phyloP scores from a whole-genome alignment of 2,888 invertebrate genomes.

The Calliphora vomitoria region DNA sequence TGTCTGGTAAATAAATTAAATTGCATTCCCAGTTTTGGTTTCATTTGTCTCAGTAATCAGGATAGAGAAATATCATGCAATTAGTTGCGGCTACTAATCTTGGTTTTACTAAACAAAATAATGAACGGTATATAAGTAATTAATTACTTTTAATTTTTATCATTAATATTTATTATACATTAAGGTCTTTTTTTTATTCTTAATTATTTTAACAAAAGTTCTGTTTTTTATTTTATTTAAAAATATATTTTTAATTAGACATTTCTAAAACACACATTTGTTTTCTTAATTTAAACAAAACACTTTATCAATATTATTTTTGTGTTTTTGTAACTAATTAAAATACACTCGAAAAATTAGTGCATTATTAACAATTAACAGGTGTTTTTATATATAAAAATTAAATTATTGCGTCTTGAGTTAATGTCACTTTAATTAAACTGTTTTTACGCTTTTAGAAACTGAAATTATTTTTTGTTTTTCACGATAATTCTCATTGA shows the following conservation, averaged over 20 bases:
- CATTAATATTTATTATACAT: no score
- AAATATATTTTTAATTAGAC: constrained; percentile 18
- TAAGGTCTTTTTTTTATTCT: not conserved
- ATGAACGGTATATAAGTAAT: no score
- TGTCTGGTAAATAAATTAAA: no score
- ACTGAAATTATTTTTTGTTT: not conserved
- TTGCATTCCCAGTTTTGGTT: no score
- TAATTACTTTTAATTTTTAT: no score
- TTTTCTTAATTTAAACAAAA: not conserved
- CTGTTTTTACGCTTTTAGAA: not conserved
- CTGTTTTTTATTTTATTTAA: constrained; percentile 15
- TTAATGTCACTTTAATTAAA: not conserved
- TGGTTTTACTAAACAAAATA: no score
- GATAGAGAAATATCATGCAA: no score
- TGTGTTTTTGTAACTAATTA: constrained; percentile 13
- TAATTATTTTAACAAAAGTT: not conserved
- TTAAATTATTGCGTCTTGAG: not conserved
- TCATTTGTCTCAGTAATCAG: no score
- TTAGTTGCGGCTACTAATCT: no score
- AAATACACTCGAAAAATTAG: constrained; percentile 31
- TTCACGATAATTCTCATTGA: not conserved
- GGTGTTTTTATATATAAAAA: not conserved
- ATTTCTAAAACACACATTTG: constrained; percentile 32
- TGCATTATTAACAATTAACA: not conserved
- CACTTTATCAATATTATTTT: constrained; percentile 14